A percentile compares a stretch with the other conserved stretches of the same genome.
Evolutionary conservation across 2,797 vertebrate species (phyloP).

Genomic region (Echeneis naucrates): DNA sequence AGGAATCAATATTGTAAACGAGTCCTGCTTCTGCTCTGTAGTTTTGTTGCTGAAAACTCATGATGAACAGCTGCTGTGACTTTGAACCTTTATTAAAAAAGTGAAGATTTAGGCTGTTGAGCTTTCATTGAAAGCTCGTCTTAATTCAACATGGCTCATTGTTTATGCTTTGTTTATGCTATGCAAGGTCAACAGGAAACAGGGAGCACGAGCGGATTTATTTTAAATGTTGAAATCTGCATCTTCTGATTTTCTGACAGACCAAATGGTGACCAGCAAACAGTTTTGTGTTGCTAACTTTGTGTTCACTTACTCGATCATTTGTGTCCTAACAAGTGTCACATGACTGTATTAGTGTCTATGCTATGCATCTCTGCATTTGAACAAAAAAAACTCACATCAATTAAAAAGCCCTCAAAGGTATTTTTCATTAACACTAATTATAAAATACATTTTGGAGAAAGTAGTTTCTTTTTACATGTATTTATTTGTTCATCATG

Average conservation of each 20-base stretch:
- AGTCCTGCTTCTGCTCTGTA: background rate
- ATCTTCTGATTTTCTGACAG: background rate
- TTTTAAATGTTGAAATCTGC: background rate
- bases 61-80: background rate
- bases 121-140: background rate
- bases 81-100: conserved; percentile 17
- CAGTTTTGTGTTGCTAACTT: background rate
- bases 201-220: no score
- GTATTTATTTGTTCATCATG: background rate
- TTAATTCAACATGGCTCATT: conserved; percentile 2
- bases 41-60: background rate
- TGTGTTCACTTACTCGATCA: background rate
- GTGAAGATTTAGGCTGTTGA: background rate
- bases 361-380: background rate
- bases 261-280: background rate
- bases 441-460: background rate
- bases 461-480: background rate
- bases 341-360: no score
- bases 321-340: no score
- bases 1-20: conserved; percentile 27
- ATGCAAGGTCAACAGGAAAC: no score
- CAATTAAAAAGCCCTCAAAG: no score
- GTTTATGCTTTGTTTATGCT: no score
- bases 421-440: background rate
- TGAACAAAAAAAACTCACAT: no score